Conservation (phyloP, 1,140 invertebrate species). For the Diploscapter pachys region DNA sequence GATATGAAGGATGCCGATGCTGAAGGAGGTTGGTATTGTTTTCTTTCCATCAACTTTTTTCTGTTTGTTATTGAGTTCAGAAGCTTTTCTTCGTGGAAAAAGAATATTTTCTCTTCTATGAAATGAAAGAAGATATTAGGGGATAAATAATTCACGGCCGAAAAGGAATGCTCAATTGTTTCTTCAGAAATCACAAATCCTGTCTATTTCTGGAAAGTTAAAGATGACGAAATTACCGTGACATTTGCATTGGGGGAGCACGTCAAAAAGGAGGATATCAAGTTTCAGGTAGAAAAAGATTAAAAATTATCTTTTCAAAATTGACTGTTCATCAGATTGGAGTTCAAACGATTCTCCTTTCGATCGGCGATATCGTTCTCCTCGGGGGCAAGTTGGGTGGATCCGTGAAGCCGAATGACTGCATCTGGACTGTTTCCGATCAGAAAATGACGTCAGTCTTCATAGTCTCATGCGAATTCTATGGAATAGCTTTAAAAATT, state of each 20-base stretch:
- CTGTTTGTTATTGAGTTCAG: neutral
- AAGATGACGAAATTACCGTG: neutral
- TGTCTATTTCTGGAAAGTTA: constrained; percentile 7
- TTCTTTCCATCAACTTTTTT: too few relatives aligned
- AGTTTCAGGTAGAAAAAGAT: neutral
- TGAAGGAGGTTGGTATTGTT: too few relatives aligned
- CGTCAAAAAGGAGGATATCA: constrained; percentile 5
- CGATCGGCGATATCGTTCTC: constrained; percentile 6
- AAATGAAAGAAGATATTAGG: neutral
- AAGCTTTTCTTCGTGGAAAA: neutral
- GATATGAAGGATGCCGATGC: too few relatives aligned
- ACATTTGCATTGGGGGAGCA: neutral
- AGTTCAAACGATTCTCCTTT: neutral
- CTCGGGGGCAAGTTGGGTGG: constrained; percentile 5
- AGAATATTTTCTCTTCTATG: neutral
- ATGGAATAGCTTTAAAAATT: too few relatives aligned
- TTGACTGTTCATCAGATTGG: neutral
- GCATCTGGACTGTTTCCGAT: constrained; percentile 14
- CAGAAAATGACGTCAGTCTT: neutral
- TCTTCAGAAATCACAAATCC: neutral
- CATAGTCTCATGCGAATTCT: too few relatives aligned
- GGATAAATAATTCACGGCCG: neutral
- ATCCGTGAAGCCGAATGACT: neutral
- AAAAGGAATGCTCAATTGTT: neutral
- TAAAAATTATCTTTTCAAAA: constrained; percentile 1